These are phyloP conservation scores for Paralichthys olivaceus DNA, from an alignment of 2,113 vertebrate species.

Conservation along the genomic window DNA sequence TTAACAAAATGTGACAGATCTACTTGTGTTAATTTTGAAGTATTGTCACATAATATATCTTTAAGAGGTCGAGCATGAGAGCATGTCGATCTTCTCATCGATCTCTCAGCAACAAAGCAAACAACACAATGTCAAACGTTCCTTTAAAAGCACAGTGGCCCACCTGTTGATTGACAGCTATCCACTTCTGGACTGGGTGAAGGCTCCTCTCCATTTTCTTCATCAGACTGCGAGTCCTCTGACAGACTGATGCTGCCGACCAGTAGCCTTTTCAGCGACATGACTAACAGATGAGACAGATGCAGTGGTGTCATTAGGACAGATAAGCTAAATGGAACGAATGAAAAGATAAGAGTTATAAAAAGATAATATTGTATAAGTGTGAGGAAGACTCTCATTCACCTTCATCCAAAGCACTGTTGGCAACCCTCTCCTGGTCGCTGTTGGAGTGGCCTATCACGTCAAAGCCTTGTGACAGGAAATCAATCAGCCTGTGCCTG, in stretches of 20 bases:
- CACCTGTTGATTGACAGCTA: slow-evolving; percentile 67
- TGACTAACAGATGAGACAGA: slow-evolving; percentile 74
- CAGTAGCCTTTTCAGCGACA: slow-evolving; percentile 85
- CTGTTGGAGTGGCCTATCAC: slow-evolving; percentile 76
- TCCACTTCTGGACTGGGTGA: slow-evolving; percentile 54
- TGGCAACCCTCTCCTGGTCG: slow-evolving; percentile 73
- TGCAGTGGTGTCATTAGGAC: slow-evolving; percentile 13
- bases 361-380: background rate
- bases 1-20: no score
- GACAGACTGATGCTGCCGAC: slow-evolving; percentile 78
- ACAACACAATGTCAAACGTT: background rate
- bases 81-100: background rate
- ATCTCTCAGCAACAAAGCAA: background rate
- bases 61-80: background rate
- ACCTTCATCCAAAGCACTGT: slow-evolving; percentile 82
- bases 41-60: no score
- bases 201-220: slow-evolving; percentile 69
- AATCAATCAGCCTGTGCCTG: slow-evolving; percentile 76
- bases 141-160: background rate
- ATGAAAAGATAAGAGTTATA: no score
- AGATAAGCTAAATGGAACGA: background rate
- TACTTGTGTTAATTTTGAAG: background rate
- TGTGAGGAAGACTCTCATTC: slow-evolving; percentile 20
- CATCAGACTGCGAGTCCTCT: slow-evolving; percentile 71
- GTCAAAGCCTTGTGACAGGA: slow-evolving; percentile 81